These are phyloP conservation scores for Plebejus anna DNA, from an alignment of 2,888 invertebrate genomes.

Conservation along the genomic window DNA sequence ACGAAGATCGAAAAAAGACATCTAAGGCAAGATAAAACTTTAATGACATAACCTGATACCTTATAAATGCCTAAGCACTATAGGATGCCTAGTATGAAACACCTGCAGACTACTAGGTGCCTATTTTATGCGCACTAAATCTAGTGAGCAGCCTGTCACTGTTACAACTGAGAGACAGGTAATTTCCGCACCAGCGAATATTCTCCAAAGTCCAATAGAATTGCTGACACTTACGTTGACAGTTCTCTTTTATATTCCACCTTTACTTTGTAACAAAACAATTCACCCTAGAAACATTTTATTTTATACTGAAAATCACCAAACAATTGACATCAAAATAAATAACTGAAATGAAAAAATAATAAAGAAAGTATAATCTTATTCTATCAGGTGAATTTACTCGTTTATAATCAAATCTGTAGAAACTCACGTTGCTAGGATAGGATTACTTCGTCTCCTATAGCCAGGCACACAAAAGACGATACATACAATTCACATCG, in stretches of 20 bases:
- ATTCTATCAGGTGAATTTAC: no score
- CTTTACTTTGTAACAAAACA: not conserved
- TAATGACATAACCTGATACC: no score
- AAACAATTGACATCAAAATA: no score
- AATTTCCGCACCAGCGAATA: not conserved
- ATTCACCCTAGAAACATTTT: not conserved
- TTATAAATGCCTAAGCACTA: not conserved
- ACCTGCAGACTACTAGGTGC: not conserved
- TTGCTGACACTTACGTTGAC: slow-evolving; percentile 1
- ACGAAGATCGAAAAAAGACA: no score
- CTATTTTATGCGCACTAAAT: not conserved
- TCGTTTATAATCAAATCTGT: no score
- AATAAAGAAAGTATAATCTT: no score
- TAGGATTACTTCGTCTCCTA: not conserved
- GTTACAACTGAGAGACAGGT: slow-evolving; percentile 2
- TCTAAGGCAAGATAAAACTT: no score
- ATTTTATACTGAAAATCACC: no score
- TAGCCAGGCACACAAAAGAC: not conserved
- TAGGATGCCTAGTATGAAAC: not conserved
- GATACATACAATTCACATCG: not conserved
- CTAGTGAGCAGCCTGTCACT: not conserved
- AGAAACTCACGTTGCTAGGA: not conserved
- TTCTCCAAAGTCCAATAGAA: not conserved
- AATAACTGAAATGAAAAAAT: no score
- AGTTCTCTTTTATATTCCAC: not conserved